phyloP scores from a whole-genome alignment of 2,888 invertebrate species.

The Eumerus sabulonum region DNA sequence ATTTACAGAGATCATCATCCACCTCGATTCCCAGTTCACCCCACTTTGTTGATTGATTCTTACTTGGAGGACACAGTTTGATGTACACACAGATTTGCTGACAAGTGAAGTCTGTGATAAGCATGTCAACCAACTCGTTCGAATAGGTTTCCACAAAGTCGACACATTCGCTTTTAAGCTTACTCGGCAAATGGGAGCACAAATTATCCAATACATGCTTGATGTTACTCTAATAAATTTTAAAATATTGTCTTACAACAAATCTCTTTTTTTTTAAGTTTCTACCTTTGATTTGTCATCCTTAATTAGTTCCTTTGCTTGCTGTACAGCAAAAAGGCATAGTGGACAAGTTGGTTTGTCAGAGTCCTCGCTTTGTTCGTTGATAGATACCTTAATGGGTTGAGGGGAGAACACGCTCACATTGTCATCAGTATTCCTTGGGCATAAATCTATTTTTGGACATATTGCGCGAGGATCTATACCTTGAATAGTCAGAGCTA shows the following conservation, averaged over 20 bases:
- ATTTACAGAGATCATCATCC: slow-evolving; percentile 65
- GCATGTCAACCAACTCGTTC: slow-evolving; percentile 87
- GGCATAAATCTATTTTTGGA: slow-evolving; percentile 86
- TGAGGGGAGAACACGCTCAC: slow-evolving; percentile 80
- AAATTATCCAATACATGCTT: slow-evolving; percentile 84
- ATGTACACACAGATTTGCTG: slow-evolving; percentile 89
- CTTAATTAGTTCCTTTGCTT: slow-evolving; percentile 86
- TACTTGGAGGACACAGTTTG: slow-evolving; percentile 84
- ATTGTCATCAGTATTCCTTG: slow-evolving; percentile 78
- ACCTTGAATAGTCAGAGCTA: slow-evolving; percentile 87
- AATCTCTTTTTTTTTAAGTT: not conserved
- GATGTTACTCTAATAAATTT: slow-evolving; percentile 82
- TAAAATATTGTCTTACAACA: too few species aligned
- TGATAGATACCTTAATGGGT: slow-evolving; percentile 71
- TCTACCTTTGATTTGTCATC: slow-evolving; percentile 87
- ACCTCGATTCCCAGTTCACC: slow-evolving; percentile 72
- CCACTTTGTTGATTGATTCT: slow-evolving; percentile 76
- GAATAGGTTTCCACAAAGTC: slow-evolving; percentile 89
- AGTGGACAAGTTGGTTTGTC: slow-evolving; percentile 88
- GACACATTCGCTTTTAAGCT: slow-evolving; percentile 84
- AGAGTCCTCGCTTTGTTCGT: slow-evolving; percentile 69
- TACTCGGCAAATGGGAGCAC: slow-evolving; percentile 84
- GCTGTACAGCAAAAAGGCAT: slow-evolving; percentile 89
- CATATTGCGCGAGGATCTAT: slow-evolving; percentile 80
- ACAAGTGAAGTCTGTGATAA: slow-evolving; percentile 87